Base-by-base conservation (phyloP, 2,113 vertebrate genomes). In the Elachura formosa region DNA sequence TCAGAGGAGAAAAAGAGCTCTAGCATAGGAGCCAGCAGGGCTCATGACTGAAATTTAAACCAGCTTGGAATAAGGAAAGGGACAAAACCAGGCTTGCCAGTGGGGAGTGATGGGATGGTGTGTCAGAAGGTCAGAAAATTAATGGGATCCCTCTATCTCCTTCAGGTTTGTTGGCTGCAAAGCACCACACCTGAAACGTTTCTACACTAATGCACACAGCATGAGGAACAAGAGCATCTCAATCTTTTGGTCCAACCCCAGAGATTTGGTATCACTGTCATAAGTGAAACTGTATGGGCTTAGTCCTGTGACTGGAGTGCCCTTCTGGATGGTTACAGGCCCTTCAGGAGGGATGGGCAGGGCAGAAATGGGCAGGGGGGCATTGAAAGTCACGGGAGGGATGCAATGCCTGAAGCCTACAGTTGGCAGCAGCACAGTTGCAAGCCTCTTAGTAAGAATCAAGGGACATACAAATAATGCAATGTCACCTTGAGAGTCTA, bases 81-180 rank as follows among this genome's bases (percentile, higher is more conserved):
- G 25, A 48, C 21, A 40, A 62, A 54, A 74, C 8, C 34, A 64
- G 58, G 49, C 10, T n/a, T 1, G 3, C 29, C 49, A 74, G 8
- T 16, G 29, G 49, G 19, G 28, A 54, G 12, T 0, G 0, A n/a
- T n/a, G 18, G 40, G 23, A 63, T 31, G 23, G 23, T 21, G 25
- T 34, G 29, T 21, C 31, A 78, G 49, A 63, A 63, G 9, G 31
- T 55, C 17, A 55, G 41, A 62, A 55, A 71, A 79, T 7, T 31
- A 34, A 79, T 3, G 14, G 41, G 41, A 63, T 48, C 34, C 11
- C 29, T 31, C 34, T 12, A 55, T 48, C 21, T 55, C 41, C 49
- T 62, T 72, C 66, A 79, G 29, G 34, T 40, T 64, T 63, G 25
- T 26, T 71, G 40, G 17, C 48, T 48, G 43, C 31, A 55, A 31